A percentile compares a stretch with the other conserved stretches of the same genome.
Conservation (phyloP, 1,140 invertebrate genomes). For the Dolichoris vasculosae region DNA sequence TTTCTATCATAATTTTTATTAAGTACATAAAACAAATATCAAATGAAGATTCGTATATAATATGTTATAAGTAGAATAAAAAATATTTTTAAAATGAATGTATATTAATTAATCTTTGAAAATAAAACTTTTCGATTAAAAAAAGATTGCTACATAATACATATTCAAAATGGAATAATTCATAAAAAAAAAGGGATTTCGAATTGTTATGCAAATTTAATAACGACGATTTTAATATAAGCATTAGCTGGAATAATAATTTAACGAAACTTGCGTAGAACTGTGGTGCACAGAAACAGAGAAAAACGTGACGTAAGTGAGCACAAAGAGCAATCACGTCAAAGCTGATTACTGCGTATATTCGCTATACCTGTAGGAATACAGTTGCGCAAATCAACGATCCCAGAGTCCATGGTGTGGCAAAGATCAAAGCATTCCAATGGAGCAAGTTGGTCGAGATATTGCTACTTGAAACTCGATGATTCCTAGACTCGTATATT, state of each 20-base stretch:
- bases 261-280: not conserved
- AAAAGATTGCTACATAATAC: too few relatives aligned
- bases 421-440: constrained; percentile 70
- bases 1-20: too few relatives aligned
- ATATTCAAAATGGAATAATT: not conserved
- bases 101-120: too few relatives aligned
- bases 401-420: not conserved
- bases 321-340: not conserved
- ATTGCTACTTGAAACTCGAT: constrained; percentile 70
- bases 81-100: too few relatives aligned
- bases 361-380: constrained; percentile 20
- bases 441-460: constrained; percentile 65
- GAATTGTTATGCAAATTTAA: not conserved
- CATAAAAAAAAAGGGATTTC: not conserved
- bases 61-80: too few relatives aligned
- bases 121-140: too few relatives aligned
- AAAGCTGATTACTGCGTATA: constrained; percentile 43
- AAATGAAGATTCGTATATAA: too few relatives aligned
- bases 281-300: not conserved
- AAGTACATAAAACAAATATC: too few relatives aligned
- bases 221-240: not conserved
- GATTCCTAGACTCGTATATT: not conserved
- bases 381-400: not conserved
- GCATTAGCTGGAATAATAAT: not conserved
- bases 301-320: not conserved